Evolutionary conservation across 2,888 invertebrate genomes (phyloP).

Genomic region (Orthosia incerta): DNA sequence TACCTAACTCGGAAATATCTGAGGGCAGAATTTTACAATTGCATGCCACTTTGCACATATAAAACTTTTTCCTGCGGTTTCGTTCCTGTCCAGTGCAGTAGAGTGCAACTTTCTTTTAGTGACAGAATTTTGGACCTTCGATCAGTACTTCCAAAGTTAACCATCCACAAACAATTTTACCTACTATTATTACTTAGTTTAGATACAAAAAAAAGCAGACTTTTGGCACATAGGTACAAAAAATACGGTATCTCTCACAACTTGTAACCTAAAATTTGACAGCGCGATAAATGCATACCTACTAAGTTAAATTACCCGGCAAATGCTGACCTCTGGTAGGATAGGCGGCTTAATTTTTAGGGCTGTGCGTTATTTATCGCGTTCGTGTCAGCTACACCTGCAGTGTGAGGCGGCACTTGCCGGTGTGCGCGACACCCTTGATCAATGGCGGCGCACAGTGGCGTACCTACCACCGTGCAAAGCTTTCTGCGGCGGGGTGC

Average conservation of each 20-base stretch:
- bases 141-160: no score
- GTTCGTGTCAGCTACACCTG: constrained; percentile 55
- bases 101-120: no score
- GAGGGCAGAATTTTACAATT: not conserved
- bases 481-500: not conserved
- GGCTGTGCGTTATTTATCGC: constrained; percentile 57
- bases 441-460: constrained; percentile 47
- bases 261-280: no score
- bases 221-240: no score
- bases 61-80: not conserved
- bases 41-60: not conserved
- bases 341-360: constrained; percentile 51
- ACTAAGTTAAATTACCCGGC: not conserved
- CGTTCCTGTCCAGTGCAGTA: not conserved
- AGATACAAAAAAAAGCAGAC: no score
- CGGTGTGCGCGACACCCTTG: constrained; percentile 51
- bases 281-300: not conserved
- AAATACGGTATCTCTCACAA: no score
- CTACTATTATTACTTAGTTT: no score
- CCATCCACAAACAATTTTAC: no score
- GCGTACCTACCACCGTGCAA: not conserved
- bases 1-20: not conserved
- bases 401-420: constrained; percentile 32
- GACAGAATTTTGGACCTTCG: no score
- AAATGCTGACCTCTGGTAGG: constrained; percentile 15